phyloP scores from a whole-genome alignment of 1,140 invertebrate genomes.

The Trialeurodes vaporariorum region DNA sequence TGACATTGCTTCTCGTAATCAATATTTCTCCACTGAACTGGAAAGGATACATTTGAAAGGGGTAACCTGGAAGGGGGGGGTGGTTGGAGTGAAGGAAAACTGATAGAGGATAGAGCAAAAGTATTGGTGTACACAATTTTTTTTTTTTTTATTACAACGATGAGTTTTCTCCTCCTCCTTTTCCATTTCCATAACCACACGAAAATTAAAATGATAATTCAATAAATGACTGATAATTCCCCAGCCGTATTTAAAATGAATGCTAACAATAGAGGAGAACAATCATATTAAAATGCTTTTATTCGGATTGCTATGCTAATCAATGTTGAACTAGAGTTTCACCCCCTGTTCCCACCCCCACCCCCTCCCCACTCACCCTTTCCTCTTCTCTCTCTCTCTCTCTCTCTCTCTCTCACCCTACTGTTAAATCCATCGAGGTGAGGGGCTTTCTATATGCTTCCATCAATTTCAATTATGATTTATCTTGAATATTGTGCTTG shows the following conservation, averaged over 20 bases:
- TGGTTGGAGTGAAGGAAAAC: no score
- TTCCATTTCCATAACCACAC: neutral
- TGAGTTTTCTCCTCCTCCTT: neutral
- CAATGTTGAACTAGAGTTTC: conserved; percentile 8
- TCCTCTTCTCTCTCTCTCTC: no score
- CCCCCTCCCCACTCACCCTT: no score
- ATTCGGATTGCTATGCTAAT: conserved; percentile 14
- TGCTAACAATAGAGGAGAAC: neutral
- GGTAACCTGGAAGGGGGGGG: no score
- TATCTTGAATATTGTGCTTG: no score
- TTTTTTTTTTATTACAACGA: no score
- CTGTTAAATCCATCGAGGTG: neutral
- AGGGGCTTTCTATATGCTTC: neutral
- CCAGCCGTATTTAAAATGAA: neutral
- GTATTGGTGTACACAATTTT: no score
- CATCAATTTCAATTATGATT: neutral
- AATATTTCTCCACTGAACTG: no score
- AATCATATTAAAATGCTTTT: conserved; percentile 4
- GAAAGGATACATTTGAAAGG: no score
- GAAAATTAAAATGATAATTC: neutral
- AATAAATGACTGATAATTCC: neutral
- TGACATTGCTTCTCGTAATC: no score
- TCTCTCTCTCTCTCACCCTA: neutral
- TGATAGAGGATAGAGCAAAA: no score
- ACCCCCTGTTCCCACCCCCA: neutral